Base-by-base conservation (phyloP, 2,888 invertebrate species). In the Syrphus vitripennis region DNA sequence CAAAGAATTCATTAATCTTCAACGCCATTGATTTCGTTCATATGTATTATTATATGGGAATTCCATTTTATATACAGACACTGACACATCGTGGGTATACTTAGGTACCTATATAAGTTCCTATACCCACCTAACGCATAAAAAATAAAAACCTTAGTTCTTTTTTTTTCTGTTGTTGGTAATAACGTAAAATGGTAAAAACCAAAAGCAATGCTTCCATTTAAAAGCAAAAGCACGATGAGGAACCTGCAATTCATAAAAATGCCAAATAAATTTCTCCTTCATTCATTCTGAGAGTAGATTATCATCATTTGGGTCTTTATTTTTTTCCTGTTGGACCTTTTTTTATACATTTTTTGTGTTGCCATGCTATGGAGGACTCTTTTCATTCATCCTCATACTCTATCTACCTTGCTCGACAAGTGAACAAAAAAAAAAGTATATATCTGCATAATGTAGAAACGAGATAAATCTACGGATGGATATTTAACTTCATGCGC, bases 401-500 rank as follows among this genome's bases (percentile, higher is more conserved):
- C 57, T n/a, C n/a, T 19, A 34, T 57, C 65, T 48, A 59, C 53
- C 14, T 19, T n/a, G 3, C 42, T 14, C 26, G 77, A 45, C 63
- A 75, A 61, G 81, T 61, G 76, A 48, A 70, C 24, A 76, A 42
- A 48, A 6, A 67, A 29, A 53, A 61, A 45, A 61, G 57, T 12
- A 65, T 19, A 74, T 72, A 69, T 76, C 84, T 72, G 67, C 76
- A 84, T 84, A 81, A 81, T 83, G 76, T 71, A 77, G 61, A 69
- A 76, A 71, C 59, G 81, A 84, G 84, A 81, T 84, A 84, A 81
- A 81, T 84, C 81, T 67, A 84, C 57, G 76, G 67, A 72, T 31
- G 70, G 81, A 77, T 84, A 84, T 84, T 84, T 84, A 72, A 71
- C 84, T 76, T 76, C 84, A 81, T 81, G 81, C 42, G 81, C 76